Conservation (phyloP, 2,797 vertebrate genomes). For the Cephalopachus bancanus region DNA sequence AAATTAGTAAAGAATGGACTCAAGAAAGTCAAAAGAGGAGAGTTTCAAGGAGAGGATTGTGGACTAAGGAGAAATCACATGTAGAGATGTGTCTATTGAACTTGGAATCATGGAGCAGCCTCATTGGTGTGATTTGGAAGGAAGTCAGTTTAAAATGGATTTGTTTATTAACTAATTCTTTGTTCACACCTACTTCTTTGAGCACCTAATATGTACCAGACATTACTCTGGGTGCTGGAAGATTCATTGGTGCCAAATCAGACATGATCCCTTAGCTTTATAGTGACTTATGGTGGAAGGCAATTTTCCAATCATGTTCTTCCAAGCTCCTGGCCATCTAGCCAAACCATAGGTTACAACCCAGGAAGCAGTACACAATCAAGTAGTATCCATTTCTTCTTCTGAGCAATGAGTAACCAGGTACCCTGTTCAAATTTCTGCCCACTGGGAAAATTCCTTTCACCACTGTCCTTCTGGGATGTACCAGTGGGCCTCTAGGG, state of each 20-base stretch:
- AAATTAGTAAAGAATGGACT: neutral
- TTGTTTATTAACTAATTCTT: constrained; percentile 39
- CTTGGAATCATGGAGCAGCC: neutral
- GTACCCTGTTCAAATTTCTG: neutral
- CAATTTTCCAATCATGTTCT: neutral
- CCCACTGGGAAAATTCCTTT: neutral
- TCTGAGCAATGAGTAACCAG: neutral
- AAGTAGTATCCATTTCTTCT: neutral
- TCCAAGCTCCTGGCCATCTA: neutral
- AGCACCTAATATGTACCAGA: neutral
- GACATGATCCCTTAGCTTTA: neutral
- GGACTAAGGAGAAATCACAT: neutral
- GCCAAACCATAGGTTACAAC: neutral
- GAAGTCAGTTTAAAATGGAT: neutral
- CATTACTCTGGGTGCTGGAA: neutral
- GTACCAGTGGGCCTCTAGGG: neutral
- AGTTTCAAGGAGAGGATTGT: constrained; percentile 10
- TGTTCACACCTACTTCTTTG: neutral
- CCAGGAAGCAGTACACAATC: neutral
- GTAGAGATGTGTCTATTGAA: neutral
- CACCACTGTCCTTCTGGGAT: neutral
- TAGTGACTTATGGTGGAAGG: neutral
- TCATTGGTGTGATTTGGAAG: neutral
- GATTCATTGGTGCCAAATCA: neutral
- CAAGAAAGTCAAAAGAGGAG: neutral